phyloP scores from a whole-genome alignment of 2,888 invertebrate genomes.

The Eristalis pertinax region DNA sequence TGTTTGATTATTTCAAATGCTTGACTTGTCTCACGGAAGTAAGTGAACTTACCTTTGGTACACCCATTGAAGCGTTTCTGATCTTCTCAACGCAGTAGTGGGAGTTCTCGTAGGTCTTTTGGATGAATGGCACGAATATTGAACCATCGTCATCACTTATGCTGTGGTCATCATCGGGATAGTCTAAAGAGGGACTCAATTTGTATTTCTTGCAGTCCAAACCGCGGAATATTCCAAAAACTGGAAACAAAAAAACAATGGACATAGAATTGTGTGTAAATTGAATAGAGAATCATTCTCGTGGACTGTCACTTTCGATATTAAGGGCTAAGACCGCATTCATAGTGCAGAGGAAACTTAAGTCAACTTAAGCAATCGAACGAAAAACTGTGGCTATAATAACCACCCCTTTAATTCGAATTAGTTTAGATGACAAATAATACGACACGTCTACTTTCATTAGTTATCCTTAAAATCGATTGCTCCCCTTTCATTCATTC shows the following conservation, averaged over 20 bases:
- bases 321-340: too few relatives aligned
- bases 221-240: constrained; percentile 77
- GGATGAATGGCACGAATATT: constrained; percentile 74
- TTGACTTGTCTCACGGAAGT: neutral
- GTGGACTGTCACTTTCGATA: too few relatives aligned
- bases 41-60: constrained; percentile 75
- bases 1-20: constrained; percentile 19
- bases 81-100: constrained; percentile 79
- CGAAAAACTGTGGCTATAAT: too few relatives aligned
- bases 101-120: constrained; percentile 75
- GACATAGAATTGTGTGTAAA: too few relatives aligned
- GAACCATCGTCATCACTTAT: constrained; percentile 78
- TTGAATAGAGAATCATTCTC: too few relatives aligned
- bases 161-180: constrained; percentile 76
- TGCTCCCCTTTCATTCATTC: too few relatives aligned
- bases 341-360: too few relatives aligned
- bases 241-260: constrained; percentile 69
- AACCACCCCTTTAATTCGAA: too few relatives aligned
- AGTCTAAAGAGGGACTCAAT: constrained; percentile 76
- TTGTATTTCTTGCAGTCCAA: constrained; percentile 78
- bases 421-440: too few relatives aligned
- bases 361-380: too few relatives aligned
- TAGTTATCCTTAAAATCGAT: too few relatives aligned
- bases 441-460: too few relatives aligned
- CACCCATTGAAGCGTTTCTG: constrained; percentile 67